Conservation (phyloP, 2,888 invertebrate genomes). For the Oscheius sp. region DNA sequence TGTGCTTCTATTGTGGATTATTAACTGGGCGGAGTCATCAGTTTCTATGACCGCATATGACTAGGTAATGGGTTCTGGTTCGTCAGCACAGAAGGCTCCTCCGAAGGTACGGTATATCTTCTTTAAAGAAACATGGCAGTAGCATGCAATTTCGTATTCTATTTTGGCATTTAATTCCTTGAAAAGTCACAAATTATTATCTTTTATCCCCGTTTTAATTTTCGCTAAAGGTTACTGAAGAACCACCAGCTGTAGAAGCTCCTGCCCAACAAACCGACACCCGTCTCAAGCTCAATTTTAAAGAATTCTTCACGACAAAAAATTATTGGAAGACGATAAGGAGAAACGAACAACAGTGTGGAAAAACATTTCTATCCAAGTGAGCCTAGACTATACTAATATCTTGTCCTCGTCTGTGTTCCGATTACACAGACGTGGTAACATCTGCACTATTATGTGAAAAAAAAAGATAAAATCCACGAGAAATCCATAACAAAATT, state of each 20-base stretch:
- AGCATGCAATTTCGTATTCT: constrained; percentile 3
- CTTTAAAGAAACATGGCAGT: no score
- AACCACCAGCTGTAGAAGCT: constrained; percentile 45
- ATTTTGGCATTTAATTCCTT: constrained; percentile 9
- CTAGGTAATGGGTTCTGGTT: constrained; percentile 23
- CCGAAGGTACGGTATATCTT: constrained; percentile 17
- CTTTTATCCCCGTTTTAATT: constrained; percentile 13
- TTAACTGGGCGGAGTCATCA: background rate
- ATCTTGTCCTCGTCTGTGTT: background rate
- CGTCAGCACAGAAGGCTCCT: constrained; percentile 27
- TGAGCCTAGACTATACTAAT: constrained; percentile 34
- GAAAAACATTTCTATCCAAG: constrained; percentile 65
- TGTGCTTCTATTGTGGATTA: background rate
- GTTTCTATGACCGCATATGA: background rate
- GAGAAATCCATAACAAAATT: background rate
- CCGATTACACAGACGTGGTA: background rate
- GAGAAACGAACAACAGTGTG: constrained; percentile 67
- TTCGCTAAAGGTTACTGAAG: constrained; percentile 36
- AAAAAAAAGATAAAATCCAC: no score
- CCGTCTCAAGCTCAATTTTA: constrained; percentile 68
- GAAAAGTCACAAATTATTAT: background rate
- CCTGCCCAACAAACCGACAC: constrained; percentile 57
- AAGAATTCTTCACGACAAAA: constrained; percentile 72
- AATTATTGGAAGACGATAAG: constrained; percentile 73
- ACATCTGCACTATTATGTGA: no score